Base-by-base conservation (phyloP, 2,888 invertebrate genomes). In the Parelbella ahira region DNA sequence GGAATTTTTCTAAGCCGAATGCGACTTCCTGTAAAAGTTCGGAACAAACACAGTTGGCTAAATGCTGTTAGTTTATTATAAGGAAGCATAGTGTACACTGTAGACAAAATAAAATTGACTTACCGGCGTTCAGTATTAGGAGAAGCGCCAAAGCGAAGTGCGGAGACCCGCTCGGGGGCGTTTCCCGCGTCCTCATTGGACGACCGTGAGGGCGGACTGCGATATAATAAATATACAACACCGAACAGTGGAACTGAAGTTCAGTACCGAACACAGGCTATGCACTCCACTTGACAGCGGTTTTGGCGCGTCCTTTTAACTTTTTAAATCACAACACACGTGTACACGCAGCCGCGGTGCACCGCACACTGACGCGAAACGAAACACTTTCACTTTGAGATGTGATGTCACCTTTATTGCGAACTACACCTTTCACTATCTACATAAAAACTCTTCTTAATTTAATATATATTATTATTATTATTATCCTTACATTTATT, bases 101-200 rank as follows among this genome's bases (percentile, higher is more conserved):
- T 34, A 44, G 43, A 47, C 48, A 45, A 37, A 52, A 52, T 42
- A 55, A 64, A 63, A 63, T 58, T 44, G 53, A 83, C 86, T 86
- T 72, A 86, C 86, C 84, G 54, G 60, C 63, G 48, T 57, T 64
- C 37, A 73, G 54, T 46, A 80, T 53, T 48, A 84, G 64, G 49
- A 77, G 61, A 50, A 71, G 56, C 51, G 62, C 63, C 52, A 73
- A 56, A 46, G 63, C 54, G 54, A 58, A 62, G 61, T 65, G 61
- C 68, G 61, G 51, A 51, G 50, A 50, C 60, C 72, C 75, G 69
- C 65, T 61, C 65, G 75, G 73, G 78, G 86, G 86, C 86, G 84
- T 63, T 48, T 56, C 71, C 82, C 68, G 53, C 54, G 56, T 63
- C 80, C 69, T 64, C 86, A 86, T 86, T 86, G 86, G 86, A 63